Evolutionary conservation across 1,140 invertebrate genomes (phyloP).

Genomic region (Heterodera schachtii): DNA sequence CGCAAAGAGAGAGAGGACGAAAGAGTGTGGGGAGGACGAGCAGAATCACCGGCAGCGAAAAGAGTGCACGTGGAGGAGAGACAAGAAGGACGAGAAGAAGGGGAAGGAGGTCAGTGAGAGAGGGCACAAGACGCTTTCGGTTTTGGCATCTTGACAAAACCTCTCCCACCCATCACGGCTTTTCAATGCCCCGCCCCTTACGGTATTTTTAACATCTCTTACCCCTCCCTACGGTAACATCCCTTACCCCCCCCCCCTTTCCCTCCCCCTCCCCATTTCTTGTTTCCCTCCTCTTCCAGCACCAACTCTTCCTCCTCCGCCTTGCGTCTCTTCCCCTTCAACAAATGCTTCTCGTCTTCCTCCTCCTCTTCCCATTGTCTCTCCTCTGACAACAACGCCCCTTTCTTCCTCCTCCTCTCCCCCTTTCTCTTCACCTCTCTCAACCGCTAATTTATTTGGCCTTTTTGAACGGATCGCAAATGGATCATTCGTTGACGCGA

Average conservation of each 20-base stretch:
- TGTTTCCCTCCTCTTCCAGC: neutral
- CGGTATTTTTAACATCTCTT: neutral
- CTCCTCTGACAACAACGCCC: neutral
- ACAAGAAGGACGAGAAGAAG: neutral
- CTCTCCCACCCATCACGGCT: too few relatives aligned
- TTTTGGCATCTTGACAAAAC: too few relatives aligned
- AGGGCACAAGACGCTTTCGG: too few relatives aligned
- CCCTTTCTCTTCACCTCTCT: neutral
- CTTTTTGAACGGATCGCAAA: conserved; percentile 24
- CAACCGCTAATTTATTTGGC: conserved; percentile 20
- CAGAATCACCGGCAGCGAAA: neutral
- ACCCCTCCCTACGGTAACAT: too few relatives aligned
- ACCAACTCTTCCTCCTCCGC: neutral
- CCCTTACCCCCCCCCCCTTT: too few relatives aligned
- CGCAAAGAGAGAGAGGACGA: neutral
- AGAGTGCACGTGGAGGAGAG: neutral
- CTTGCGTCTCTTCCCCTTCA: neutral
- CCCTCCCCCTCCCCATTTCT: neutral
- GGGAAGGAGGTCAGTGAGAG: neutral
- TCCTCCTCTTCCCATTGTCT: neutral
- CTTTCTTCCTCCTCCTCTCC: conserved; percentile 12
- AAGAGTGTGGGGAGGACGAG: neutral
- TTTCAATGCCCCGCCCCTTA: too few relatives aligned
- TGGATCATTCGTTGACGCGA: conserved; percentile 5
- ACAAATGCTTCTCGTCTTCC: neutral